Conservation (phyloP, 2,113 vertebrate genomes). For the Lampris megalopsis region DNA sequence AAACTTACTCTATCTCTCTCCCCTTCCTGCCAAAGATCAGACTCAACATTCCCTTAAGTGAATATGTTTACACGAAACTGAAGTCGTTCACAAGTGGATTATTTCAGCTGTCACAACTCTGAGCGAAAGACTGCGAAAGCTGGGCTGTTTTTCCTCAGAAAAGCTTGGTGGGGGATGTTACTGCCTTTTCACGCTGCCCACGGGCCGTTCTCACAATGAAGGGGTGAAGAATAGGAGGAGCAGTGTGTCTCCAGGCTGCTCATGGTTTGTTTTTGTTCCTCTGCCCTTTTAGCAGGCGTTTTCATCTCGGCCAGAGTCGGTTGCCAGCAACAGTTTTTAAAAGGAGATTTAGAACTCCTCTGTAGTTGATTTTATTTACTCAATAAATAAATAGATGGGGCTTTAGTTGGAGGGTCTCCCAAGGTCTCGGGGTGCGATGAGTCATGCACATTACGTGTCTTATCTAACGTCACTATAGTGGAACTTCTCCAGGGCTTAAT, state of each 20-base stretch:
- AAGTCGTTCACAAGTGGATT: conserved; percentile 40
- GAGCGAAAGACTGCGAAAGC: conserved; percentile 33
- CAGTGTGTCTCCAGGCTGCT: background rate
- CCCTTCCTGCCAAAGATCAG: conserved; percentile 29
- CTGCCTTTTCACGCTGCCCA: conserved; percentile 2
- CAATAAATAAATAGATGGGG: too few relatives aligned
- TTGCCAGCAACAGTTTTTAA: background rate
- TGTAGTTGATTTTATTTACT: too few relatives aligned
- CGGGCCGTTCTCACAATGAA: background rate
- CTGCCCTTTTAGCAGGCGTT: background rate
- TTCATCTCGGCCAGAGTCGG: background rate
- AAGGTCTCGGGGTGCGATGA: background rate
- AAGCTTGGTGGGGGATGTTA: conserved; percentile 24
- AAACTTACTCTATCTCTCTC: conserved; percentile 3
- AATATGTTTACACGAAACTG: conserved; percentile 46
- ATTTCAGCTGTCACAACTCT: conserved; percentile 58
- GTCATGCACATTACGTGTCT: background rate
- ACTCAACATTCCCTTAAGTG: conserved; percentile 28
- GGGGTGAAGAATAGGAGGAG: background rate
- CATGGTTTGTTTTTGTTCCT: background rate
- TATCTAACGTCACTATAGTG: background rate
- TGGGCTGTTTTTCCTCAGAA: conserved; percentile 19
- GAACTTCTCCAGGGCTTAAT: background rate
- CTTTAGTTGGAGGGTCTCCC: background rate
- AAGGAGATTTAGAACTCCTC: too few relatives aligned